Evolutionary conservation across 2,113 vertebrate species (phyloP).

Genomic region (Circaetus cinerascens): DNA sequence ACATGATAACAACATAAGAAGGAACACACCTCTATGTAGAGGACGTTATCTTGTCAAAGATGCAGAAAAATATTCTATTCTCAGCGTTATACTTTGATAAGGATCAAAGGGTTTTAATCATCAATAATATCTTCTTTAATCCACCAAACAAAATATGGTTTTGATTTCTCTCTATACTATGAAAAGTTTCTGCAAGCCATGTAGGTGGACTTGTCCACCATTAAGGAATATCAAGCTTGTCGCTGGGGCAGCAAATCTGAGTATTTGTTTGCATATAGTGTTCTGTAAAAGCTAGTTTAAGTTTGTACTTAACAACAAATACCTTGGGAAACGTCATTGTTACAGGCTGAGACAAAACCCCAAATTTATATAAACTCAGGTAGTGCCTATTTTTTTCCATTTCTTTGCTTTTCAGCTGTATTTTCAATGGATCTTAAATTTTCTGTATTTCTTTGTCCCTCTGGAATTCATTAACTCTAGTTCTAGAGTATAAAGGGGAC

Average conservation of each 20-base stretch:
- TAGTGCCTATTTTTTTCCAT: not conserved
- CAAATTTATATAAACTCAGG: not conserved
- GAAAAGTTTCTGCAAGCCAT: not conserved
- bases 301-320: not conserved
- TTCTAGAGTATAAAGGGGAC: conserved; percentile 28
- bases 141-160: not conserved
- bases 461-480: conserved; percentile 67
- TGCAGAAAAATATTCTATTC: not conserved
- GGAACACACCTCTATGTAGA: not conserved
- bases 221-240: not conserved
- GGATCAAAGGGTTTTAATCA: not conserved
- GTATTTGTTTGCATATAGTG: not conserved
- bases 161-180: not conserved
- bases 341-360: not conserved
- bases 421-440: conserved; percentile 37
- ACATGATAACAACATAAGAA: not conserved
- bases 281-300: not conserved
- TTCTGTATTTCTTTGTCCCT: conserved; percentile 44
- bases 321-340: not conserved
- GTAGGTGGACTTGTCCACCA: not conserved
- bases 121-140: not conserved
- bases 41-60: not conserved
- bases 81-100: not conserved
- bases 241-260: not conserved
- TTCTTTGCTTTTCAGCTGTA: conserved; percentile 3